Evolutionary conservation across 92 coral and sea anemone species (phyloP), one percentile per base, ranked within the genome.

Genomic region (Phymanthus crucifer): DNA sequence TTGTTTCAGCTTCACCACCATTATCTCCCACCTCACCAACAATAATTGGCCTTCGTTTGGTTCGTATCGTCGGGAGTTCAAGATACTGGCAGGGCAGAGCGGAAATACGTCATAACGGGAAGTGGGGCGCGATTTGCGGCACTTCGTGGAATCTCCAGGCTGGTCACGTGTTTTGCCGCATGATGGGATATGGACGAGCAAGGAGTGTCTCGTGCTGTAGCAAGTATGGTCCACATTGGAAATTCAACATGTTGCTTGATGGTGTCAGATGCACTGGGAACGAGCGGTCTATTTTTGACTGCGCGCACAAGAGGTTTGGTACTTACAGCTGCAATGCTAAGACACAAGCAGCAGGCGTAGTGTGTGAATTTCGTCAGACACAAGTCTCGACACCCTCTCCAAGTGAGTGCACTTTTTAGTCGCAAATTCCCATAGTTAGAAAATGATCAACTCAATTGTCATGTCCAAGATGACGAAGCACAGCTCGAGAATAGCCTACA

Each of bases 101-200:
- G 26, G 80, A 76, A 38, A 24, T 76, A 18, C 33, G 36, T 13
- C 33, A 76, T 29, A 56, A 76, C 38, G 71, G 70, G 24, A 35
- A 76, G 47, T 76, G 80, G 80, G 80, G 80, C 18, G 40, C 80
- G 64, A 65, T 76, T 9, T 76, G 80, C 21, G 80, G 64, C 8
- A 65, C 58, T 29, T 76, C 64, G 14, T 76, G 80, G 80, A 56
- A 76, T 33, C 37, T 76, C 18, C 80, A 48, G 9, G 70, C 58
- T 56, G 80, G 80, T 56, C 80, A 76, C 70, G 80, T 76, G 27
- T 61, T 76, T 48, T 76, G 80, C 45, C 80, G 80, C n/a, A 76
- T 76, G 80, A 37, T 76, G 7, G 80, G 80, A 38, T 54, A 16
- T 29, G 45, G 35, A 34, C 46, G 74, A 19, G 80, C 80, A 0